These are phyloP conservation scores for Periparus ater DNA, from an alignment of 2,797 vertebrate genomes.

Conservation along the genomic window DNA sequence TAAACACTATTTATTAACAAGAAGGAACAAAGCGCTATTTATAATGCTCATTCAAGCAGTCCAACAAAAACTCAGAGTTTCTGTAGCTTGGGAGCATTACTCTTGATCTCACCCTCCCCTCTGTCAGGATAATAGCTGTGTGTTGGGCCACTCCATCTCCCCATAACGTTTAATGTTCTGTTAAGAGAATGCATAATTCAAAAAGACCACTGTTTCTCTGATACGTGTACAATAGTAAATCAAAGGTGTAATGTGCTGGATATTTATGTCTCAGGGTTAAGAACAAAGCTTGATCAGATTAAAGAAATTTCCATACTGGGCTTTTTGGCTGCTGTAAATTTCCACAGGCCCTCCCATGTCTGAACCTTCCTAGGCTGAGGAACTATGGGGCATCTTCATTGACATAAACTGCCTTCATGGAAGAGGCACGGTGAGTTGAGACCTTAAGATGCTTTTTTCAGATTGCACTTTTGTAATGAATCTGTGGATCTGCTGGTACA, in stretches of 20 bases:
- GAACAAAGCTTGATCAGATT: conserved; percentile 55
- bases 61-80: conserved; percentile 64
- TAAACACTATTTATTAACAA: conserved; percentile 64
- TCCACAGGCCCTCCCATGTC: conserved; percentile 2
- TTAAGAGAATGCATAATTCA: conserved; percentile 68
- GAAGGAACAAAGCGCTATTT: conserved; percentile 70
- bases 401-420: background rate
- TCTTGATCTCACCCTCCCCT: conserved; percentile 36
- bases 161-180: conserved; percentile 65
- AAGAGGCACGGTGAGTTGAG: background rate
- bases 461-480: background rate
- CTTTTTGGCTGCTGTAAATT: conserved; percentile 43
- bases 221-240: conserved; percentile 59
- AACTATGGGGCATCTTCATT: background rate
- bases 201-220: conserved; percentile 37
- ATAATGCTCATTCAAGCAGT: conserved; percentile 60
- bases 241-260: conserved; percentile 34
- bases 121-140: conserved; percentile 66
- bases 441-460: background rate
- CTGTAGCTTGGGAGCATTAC: conserved; percentile 42
- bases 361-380: conserved; percentile 8
- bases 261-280: conserved; percentile 56
- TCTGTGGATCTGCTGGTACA: background rate
- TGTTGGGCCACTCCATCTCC: conserved; percentile 53
- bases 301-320: conserved; percentile 23